phyloP scores from a whole-genome alignment of 1,140 invertebrate species.

The Melipona quadrifasciata region DNA sequence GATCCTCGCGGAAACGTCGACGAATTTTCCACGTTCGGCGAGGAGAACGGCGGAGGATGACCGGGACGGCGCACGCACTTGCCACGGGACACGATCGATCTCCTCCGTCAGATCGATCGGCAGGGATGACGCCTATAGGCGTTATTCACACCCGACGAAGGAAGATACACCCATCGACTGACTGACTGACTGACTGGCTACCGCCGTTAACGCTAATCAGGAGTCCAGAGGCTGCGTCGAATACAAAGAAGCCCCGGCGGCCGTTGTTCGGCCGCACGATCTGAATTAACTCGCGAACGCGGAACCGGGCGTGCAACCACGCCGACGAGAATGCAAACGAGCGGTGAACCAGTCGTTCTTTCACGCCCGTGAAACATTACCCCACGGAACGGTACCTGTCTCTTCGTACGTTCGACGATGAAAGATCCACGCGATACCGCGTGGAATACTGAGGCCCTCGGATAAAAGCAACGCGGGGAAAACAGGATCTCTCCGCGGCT shows the following conservation, averaged over 20 bases:
- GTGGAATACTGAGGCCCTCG: background rate
- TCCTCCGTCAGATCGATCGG: constrained; percentile 55
- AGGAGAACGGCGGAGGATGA: background rate
- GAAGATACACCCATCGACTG: constrained; percentile 11
- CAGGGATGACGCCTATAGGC: constrained; percentile 54
- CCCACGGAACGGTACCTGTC: constrained; percentile 26
- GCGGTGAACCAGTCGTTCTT: constrained; percentile 17
- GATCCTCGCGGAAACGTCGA: background rate
- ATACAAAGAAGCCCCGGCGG: constrained; percentile 42
- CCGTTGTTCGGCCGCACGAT: constrained; percentile 40
- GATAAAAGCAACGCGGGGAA: background rate
- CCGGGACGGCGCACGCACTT: constrained; percentile 61
- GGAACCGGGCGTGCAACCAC: constrained; percentile 34
- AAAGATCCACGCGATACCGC: constrained; percentile 1
- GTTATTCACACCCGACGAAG: constrained; percentile 38
- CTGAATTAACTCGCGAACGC: constrained; percentile 53
- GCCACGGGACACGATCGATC: constrained; percentile 55
- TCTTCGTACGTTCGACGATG: constrained; percentile 1
- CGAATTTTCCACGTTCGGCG: constrained; percentile 5
- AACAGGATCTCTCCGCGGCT: constrained; percentile 8
- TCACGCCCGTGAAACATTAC: background rate
- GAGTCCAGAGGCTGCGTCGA: constrained; percentile 39
- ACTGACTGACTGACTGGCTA: background rate
- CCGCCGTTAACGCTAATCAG: constrained; percentile 58
- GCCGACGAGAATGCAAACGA: constrained; percentile 57